Evolutionary conservation across 2,888 invertebrate species (phyloP), one percentile per base, ranked within the genome.

Genomic region (Zootermopsis nevadensis): DNA sequence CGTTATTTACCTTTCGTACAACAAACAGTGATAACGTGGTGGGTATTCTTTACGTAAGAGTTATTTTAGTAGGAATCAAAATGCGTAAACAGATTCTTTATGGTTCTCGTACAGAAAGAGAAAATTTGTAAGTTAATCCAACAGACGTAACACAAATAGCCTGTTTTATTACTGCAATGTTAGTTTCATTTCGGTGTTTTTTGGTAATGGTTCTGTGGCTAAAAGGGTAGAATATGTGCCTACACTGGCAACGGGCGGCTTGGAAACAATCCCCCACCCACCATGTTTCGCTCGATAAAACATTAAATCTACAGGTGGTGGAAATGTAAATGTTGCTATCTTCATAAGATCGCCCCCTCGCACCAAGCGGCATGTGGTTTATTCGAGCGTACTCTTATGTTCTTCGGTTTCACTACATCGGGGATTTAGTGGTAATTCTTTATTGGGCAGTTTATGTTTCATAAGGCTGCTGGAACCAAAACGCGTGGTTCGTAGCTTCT

Each of bases 221-320:
- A n/a, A n/a, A n/a, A n/a, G n/a, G n/a, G n/a, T n/a, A n/a, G 33
- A 10, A 7, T 6, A 12, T 35, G 74, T 38, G 35, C 33, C 24
- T 38, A 38, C 38, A 38, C 8, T 8, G 74, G 38, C n/a, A 74
- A 42, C 69, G 8, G 22, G 69, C 35, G 74, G 74, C 74, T 74
- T 74, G 38, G 42, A 38, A 74, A 74, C 74, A 74, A 74, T 74
- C 33, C 74, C 74, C 38, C n/a, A n/a, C n/a, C 69, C 69, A 24
- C 69, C 69, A 1, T 69, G 69, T 69, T 69, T 69, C 35, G 74
- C 35, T 74, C 74, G 74, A 74, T 60, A 60, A 60, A 60, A 60
- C 60, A 60, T 60, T 60, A 60, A 60, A 60, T 74, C 74, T 74
- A 74, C 74, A 74, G 74, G 74, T 74, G 74, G 74, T 74, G 74